A percentile compares a stretch with the other conserved stretches of the same genome.
phyloP scores from a whole-genome alignment of 2,797 vertebrate species.

The Myripristis jacobus region DNA sequence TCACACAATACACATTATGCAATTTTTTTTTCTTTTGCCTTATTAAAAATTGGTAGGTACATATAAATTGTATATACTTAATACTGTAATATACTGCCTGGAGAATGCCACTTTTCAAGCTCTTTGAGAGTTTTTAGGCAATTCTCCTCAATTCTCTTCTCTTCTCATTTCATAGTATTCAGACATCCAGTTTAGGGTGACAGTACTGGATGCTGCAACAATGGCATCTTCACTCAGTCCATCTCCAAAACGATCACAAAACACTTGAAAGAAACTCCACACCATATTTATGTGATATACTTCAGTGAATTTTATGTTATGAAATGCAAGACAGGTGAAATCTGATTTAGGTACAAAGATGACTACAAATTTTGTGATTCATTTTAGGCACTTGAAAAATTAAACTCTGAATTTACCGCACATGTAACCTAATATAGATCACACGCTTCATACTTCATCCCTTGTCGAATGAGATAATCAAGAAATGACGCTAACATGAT shows the following conservation, averaged over 20 bases:
- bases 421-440: constrained; percentile 6
- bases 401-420: background rate
- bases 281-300: constrained; percentile 21
- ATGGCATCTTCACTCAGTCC: background rate
- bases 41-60: too few species aligned
- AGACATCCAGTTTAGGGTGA: background rate
- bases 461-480: background rate
- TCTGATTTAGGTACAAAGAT: background rate
- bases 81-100: too few species aligned
- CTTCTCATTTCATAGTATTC: background rate
- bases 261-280: background rate
- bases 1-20: background rate
- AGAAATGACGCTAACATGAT: background rate
- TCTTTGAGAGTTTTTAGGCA: too few species aligned
- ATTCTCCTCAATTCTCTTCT: too few species aligned
- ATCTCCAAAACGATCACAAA: background rate
- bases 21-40: too few species aligned
- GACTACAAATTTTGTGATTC: background rate
- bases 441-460: background rate
- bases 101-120: too few species aligned
- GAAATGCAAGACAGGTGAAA: background rate
- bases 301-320: background rate
- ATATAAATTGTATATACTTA: too few species aligned
- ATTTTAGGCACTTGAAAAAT: too few species aligned
- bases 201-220: background rate